Base-by-base conservation (phyloP, 2,888 invertebrate species). In the Sarcophaga subvicina region DNA sequence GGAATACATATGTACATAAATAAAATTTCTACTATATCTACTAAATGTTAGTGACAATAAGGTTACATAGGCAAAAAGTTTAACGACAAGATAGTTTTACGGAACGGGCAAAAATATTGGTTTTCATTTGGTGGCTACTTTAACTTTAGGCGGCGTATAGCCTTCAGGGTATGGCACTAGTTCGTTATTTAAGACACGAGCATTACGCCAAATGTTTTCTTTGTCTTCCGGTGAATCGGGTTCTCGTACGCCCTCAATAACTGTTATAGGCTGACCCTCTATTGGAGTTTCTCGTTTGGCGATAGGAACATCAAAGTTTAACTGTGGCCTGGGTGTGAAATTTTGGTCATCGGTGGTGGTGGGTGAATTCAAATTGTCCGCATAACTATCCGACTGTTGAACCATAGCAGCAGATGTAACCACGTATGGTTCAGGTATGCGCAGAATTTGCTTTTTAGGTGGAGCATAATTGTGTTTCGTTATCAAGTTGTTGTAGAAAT, bases 211-310 rank as follows among this genome's bases (percentile, higher is more conserved):
- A 0, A 96, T 96, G 91, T 97, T 96, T 59, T 91, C 93, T 88
- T 96, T 96, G 90, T 97, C 97, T 72, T 96, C 96, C 80, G 97
- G 96, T 89, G 97, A 97, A 90, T 98, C 98, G 0, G 98, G 98
- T 63, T 97, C 96, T 83, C 98, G 95, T 0, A 97, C 95, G 5
- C 93, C 93, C 73, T 97, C 96, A 69, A 98, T 96, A 73, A 97
- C 95, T 0, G 97, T 91, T 17, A 92, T 90, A 25, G 91, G 92
- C 0, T 93, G 92, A 0, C 92, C 92, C 62, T 92, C 91, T 54
- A 17, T 54, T 54, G 54, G 54, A 4, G 45, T 69, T 27, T 78
- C 60, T 37, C 64, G 69, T 60, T 54, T 54, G 4, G 54, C 5
- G 17, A 54, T 37, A 10, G 37, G 37, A 37, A 10, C 37, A 37